Evolutionary conservation across 1,140 invertebrate genomes (phyloP), one percentile per base, ranked within the genome.

Genomic region (Diplogasteroides magnus): DNA sequence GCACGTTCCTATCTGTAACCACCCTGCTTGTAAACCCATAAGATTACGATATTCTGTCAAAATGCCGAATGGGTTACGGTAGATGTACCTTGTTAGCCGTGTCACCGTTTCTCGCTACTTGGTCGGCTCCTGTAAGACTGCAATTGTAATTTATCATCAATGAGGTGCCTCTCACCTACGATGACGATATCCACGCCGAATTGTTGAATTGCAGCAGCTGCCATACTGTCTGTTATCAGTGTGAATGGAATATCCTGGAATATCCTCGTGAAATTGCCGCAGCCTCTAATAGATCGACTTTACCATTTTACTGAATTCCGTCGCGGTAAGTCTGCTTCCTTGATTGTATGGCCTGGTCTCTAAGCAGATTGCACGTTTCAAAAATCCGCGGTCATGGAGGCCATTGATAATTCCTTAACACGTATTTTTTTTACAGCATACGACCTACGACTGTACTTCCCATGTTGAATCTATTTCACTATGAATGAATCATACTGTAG

Each of bases 291-390:
- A 66, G 31, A 71, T 66, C 14, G 94, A 93, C 75, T 98, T 93
- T 80, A 91, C 90, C 76, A 98, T 94, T 77, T 91, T 89, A 0
- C 94, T 89, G 63, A 98, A 83, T 86, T 99, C 96, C 78, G 92
- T 98, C 0, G 94, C 94, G 2, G 96, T 98, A 15, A 99, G 85
- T 70, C 96, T 86, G 0, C 93, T 81, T 19, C 94, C 96, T 85
- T 98, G 96, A 83, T 97, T 97, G 83, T 97, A 98, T 0, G 96
- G 96, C 70, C 96, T 87, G 0, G 96, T 98, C 85, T 99, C 96
- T 0, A 95, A 96, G 81, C 91, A 97, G 84, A 91, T 97, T 2
- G 90, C 92, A 77, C 90, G 90, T 76, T 92, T 89, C 73, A 98
- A 85, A 84, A 87, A 88, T 72, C 88, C 88, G 55, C 85, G 83